phyloP scores from a whole-genome alignment of 2,113 vertebrate genomes.

The Oophaga pumilio region DNA sequence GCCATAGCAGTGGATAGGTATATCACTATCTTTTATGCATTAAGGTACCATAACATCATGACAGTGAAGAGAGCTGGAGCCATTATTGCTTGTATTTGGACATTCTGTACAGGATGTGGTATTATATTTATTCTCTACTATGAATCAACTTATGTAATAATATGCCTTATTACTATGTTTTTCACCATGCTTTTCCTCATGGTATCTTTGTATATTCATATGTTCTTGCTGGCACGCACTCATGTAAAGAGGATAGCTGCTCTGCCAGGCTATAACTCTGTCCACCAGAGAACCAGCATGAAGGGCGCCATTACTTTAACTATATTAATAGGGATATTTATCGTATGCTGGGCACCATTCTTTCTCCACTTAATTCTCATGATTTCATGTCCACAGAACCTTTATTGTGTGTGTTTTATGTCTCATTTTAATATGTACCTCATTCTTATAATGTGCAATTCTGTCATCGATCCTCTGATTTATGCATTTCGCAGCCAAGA shows the following conservation, averaged over 20 bases:
- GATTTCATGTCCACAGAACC: constrained; percentile 90
- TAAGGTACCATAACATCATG: constrained; percentile 94
- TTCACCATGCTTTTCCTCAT: constrained; percentile 92
- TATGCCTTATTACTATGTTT: constrained; percentile 95
- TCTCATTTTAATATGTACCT: constrained; percentile 98
- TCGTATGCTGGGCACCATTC: constrained; percentile 94
- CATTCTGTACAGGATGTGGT: constrained; percentile 88
- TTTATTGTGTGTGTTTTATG: constrained; percentile 97
- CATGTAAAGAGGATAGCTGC: constrained; percentile 88
- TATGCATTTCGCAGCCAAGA: constrained; percentile 94
- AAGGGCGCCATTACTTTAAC: constrained; percentile 90
- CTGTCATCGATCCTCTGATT: constrained; percentile 91
- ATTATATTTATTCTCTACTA: constrained; percentile 94
- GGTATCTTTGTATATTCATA: constrained; percentile 92
- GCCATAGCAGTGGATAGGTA: constrained; percentile 94
- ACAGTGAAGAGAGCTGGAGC: constrained; percentile 79
- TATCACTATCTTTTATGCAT: constrained; percentile 91
- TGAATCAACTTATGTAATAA: constrained; percentile 84
- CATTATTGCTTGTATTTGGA: constrained; percentile 90
- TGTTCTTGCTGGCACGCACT: constrained; percentile 91
- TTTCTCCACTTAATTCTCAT: constrained; percentile 94
- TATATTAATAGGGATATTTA: constrained; percentile 91
- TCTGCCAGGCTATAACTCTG: constrained; percentile 79
- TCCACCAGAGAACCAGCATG: constrained; percentile 85
- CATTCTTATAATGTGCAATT: constrained; percentile 96